phyloP scores from a whole-genome alignment of 2,113 vertebrate species.

The Gallinago undulata region DNA sequence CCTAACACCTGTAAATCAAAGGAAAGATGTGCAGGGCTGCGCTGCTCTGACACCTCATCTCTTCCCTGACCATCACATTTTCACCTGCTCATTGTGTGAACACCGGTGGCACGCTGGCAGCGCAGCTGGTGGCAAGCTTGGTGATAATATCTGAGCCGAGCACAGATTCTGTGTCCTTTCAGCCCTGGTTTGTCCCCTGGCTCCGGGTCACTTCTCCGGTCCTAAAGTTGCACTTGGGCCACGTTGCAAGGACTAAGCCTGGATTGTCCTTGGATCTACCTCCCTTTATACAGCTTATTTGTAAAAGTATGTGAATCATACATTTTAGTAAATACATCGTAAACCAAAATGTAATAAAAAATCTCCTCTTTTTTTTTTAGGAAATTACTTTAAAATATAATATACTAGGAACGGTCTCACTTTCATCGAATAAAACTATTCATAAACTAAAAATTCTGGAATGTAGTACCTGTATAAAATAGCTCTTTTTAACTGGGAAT shows the following conservation, averaged over 20 bases:
- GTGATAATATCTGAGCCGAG: background rate
- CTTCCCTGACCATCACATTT: background rate
- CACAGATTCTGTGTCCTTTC: background rate
- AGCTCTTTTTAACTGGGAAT: background rate
- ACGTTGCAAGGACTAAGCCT: fast-evolving
- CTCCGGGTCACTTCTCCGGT: background rate
- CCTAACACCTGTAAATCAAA: conserved; percentile 39
- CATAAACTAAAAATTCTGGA: background rate
- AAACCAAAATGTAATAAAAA: background rate
- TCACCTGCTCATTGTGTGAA: conserved; percentile 49
- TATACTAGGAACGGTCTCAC: background rate
- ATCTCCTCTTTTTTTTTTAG: background rate
- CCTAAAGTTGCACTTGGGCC: background rate
- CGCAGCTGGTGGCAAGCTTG: background rate
- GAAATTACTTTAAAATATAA: background rate
- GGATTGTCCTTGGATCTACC: background rate
- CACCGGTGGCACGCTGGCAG: background rate
- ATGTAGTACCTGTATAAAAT: background rate
- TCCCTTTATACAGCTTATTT: background rate
- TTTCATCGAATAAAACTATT: background rate
- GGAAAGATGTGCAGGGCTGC: background rate
- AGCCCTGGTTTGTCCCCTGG: background rate
- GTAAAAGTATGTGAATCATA: background rate
- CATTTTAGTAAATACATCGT: background rate
- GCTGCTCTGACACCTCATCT: background rate